Evolutionary conservation across 2,888 invertebrate genomes (phyloP).

Genomic region (Serrognathus titanus): DNA sequence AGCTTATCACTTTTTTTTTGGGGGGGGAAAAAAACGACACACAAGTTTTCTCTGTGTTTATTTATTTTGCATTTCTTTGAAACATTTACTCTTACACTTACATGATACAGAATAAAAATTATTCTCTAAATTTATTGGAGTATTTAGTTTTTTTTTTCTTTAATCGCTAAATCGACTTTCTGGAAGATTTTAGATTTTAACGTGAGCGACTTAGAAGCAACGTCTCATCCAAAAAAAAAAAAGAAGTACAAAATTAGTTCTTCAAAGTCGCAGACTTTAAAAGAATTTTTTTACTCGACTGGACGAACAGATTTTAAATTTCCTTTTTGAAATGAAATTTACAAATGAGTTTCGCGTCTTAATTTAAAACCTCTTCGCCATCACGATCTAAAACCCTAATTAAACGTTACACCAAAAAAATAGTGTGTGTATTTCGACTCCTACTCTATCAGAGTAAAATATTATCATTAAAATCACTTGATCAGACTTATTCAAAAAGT

Average conservation of each 20-base stretch:
- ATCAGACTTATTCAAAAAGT: conserved; percentile 11
- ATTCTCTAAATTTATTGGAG: conserved; percentile 3
- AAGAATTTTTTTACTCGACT: too few relatives aligned
- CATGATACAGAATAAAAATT: conserved; percentile 13
- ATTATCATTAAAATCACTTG: not conserved
- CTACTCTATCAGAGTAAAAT: conserved; percentile 1
- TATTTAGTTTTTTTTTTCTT: conserved; percentile 4
- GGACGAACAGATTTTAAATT: too few relatives aligned
- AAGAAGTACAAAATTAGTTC: not conserved
- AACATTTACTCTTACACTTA: conserved; percentile 15
- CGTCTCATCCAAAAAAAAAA: not conserved
- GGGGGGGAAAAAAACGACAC: too few relatives aligned
- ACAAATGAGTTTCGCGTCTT: too few relatives aligned
- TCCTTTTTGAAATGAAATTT: too few relatives aligned
- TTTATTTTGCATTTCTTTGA: not conserved
- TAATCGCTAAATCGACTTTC: not conserved
- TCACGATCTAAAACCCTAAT: too few relatives aligned
- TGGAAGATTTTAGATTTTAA: too few relatives aligned
- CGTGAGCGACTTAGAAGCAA: not conserved
- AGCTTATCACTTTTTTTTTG: too few relatives aligned
- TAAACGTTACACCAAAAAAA: not conserved
- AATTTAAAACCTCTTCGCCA: too few relatives aligned
- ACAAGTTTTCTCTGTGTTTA: too few relatives aligned
- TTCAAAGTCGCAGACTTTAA: too few relatives aligned
- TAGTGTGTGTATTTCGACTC: not conserved